Base-by-base conservation (phyloP, 2,113 vertebrate species). In the Thomomys bottae region DNA sequence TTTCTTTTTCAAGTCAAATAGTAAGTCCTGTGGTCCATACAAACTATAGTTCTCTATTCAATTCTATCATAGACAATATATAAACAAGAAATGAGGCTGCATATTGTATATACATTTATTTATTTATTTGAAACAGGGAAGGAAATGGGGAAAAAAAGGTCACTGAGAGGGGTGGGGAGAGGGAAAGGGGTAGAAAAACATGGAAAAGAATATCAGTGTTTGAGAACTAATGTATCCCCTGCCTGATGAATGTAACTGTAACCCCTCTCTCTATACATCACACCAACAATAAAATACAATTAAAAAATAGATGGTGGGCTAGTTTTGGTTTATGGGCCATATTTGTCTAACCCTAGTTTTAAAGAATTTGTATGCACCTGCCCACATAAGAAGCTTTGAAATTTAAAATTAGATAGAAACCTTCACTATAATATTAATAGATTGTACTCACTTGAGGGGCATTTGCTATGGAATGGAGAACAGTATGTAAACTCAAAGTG, bases 381-480 rank as follows among this genome's bases (percentile, higher is more conserved):
- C 5, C 59, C 15, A 67, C 28, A 10, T 71, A 57, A 94, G 63
- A 87, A 80, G 86, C 40, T 36, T 64, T 28, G 49, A 78, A 38
- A 72, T 63, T 88, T 92, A 92, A 78, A 87, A 76, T 89, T 76
- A 84, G 57, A 68, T 23, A 59, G 28, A n/a, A 18, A 6, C 79
- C 93, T 88, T 87, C 10, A 40, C 6, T 38, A 66, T 40, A 70
- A 61, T 36, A 75, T 83, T 81, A 82, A 85, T 81, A 92, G 59
- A 38, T 91, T 49, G 57, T 63, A 54, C 49, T 87, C 78, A 57
- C 45, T 77, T 77, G 57, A 77, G 81, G 70, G n/a, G 8, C 18
- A 18, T 92, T 93, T 93, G 26, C 34, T 83, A 85, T 90, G 83
- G 66, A 94, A 85, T 14, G 79, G 23, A 30, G 26, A 54, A 45